Conservation (phyloP, 2,113 vertebrate species). For the Ictidomys tridecemlineatus region DNA sequence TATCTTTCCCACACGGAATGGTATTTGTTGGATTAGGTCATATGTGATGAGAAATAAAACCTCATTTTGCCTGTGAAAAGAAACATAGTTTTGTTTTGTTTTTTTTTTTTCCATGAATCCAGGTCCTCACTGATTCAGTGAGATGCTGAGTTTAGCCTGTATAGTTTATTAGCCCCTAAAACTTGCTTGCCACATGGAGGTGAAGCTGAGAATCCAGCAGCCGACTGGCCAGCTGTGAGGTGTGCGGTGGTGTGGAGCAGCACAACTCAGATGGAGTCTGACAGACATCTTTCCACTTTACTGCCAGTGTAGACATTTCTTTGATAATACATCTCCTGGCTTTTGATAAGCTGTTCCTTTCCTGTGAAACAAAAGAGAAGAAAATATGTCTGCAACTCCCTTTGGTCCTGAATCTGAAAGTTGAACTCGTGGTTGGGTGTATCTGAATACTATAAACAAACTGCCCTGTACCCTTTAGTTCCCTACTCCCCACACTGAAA, state of each 20-base stretch:
- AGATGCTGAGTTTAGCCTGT: neutral
- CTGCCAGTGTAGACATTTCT: fast-evolving
- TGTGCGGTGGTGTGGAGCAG: fast-evolving
- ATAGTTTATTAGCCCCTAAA: neutral
- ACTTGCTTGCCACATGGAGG: neutral
- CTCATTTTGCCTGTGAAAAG: neutral
- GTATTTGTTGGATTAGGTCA: neutral
- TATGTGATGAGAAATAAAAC: neutral
- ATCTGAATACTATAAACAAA: too few relatives aligned
- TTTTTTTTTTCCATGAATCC: neutral
- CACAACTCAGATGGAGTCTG: fast-evolving
- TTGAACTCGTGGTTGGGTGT: neutral
- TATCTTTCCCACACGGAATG: neutral
- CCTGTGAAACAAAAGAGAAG: neutral
- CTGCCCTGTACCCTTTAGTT: neutral
- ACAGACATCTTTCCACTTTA: neutral
- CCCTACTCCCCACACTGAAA: neutral
- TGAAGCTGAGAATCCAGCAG: neutral
- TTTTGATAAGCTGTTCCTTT: neutral
- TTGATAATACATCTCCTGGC: neutral
- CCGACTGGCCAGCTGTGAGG: neutral
- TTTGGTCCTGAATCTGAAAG: neutral
- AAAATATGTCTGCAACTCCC: neutral
- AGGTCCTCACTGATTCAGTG: neutral
- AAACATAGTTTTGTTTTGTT: neutral